Conservation (phyloP, 2,113 vertebrate species). For the Leuciscus idus region DNA sequence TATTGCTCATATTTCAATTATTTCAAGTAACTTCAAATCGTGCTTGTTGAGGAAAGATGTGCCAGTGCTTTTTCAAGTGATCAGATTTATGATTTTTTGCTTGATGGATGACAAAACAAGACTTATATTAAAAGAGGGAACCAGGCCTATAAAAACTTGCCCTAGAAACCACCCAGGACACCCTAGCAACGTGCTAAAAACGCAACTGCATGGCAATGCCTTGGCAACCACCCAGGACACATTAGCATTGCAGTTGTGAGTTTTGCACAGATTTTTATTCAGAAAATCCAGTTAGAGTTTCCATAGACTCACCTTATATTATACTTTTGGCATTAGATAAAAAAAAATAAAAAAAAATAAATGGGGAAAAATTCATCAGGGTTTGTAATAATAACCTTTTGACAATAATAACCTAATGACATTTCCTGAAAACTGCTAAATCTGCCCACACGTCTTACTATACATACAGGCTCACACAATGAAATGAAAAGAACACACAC, state of each 20-base stretch:
- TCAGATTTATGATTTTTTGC: not conserved
- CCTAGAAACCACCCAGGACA: not conserved
- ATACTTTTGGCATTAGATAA: not conserved
- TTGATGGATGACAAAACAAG: not conserved
- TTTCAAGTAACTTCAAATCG: too few relatives aligned
- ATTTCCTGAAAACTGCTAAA: not conserved
- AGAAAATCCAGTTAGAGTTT: not conserved
- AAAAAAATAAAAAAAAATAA: not conserved
- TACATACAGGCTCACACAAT: not conserved
- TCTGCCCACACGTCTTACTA: constrained; percentile 6
- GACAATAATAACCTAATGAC: too few relatives aligned
- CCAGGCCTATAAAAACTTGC: not conserved
- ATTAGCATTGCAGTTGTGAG: not conserved
- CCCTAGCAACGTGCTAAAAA: not conserved
- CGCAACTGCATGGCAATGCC: not conserved
- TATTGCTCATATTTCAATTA: not conserved
- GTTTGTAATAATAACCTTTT: too few relatives aligned
- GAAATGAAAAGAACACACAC: not conserved
- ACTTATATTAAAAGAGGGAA: not conserved
- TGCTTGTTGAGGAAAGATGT: too few relatives aligned
- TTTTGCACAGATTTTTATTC: not conserved
- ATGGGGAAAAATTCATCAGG: not conserved
- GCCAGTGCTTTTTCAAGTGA: not conserved
- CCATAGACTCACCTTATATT: not conserved
- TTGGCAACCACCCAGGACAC: not conserved